Evolutionary conservation across 2,797 vertebrate genomes (phyloP).

Genomic region (Cyclura pinguis): DNA sequence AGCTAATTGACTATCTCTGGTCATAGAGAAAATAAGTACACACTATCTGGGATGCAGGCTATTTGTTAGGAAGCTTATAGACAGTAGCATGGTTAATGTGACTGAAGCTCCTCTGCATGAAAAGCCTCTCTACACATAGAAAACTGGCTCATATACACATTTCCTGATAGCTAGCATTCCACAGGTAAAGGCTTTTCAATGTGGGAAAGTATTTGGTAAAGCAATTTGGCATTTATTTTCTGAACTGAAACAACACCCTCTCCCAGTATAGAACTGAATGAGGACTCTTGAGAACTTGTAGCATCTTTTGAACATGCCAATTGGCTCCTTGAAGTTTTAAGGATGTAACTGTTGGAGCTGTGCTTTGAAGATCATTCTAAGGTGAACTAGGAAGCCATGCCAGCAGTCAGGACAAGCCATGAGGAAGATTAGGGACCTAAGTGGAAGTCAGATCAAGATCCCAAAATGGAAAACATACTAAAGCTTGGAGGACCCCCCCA

Average conservation of each 20-base stretch:
- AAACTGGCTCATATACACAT: neutral
- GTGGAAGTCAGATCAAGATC: neutral
- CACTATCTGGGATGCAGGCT: neutral
- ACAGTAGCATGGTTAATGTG: neutral
- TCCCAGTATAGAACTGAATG: neutral
- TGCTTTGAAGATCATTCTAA: neutral
- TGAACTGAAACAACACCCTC: neutral
- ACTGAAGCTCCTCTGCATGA: neutral
- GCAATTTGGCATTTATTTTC: neutral
- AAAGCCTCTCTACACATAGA: neutral
- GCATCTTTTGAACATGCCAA: neutral
- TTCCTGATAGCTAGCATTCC: neutral
- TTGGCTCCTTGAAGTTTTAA: neutral
- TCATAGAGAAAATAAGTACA: constrained; percentile 17
- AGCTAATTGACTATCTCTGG: neutral
- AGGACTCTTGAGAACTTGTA: neutral
- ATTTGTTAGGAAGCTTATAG: neutral
- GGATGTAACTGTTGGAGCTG: neutral
- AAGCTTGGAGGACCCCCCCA: neutral
- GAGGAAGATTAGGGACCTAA: neutral
- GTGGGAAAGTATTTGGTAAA: neutral
- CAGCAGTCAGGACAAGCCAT: neutral
- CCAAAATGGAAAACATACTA: neutral
- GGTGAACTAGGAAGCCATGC: neutral
- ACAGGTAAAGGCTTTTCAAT: neutral